Percentiles rank a stretch among this genome's conserved stretches.
Conservation (phyloP, 2,888 invertebrate species). For the Xestoiulus laeticollis region DNA sequence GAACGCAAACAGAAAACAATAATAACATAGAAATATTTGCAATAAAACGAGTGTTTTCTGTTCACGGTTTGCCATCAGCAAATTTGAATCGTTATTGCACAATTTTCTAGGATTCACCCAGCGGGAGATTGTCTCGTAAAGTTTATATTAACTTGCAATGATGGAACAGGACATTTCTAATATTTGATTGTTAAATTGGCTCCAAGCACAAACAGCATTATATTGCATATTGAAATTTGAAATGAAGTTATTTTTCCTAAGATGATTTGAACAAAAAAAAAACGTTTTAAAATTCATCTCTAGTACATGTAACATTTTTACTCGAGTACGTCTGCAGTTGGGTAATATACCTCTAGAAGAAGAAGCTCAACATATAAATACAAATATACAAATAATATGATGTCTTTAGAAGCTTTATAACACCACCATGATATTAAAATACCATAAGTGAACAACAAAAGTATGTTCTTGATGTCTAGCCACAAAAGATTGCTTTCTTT, state of each 20-base stretch:
- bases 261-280: background rate
- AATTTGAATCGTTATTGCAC: background rate
- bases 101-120: background rate
- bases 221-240: constrained; percentile 22
- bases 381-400: background rate
- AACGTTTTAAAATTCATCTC: background rate
- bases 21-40: background rate
- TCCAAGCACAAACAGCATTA: background rate
- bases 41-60: background rate
- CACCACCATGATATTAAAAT: background rate
- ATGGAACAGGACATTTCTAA: background rate
- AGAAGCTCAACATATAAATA: background rate
- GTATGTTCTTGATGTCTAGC: background rate
- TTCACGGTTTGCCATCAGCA: background rate
- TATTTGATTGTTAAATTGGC: background rate
- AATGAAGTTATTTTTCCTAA: background rate
- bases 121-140: background rate
- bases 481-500: background rate
- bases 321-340: background rate
- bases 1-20: constrained; percentile 21
- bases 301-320: background rate
- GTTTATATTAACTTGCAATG: background rate
- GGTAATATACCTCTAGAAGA: background rate
- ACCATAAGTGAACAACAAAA: background rate
- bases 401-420: background rate